A percentile compares a stretch with the other conserved stretches of the same genome.
phyloP scores from a whole-genome alignment of 2,113 vertebrate genomes.

The Apistogramma diplotaenia region DNA sequence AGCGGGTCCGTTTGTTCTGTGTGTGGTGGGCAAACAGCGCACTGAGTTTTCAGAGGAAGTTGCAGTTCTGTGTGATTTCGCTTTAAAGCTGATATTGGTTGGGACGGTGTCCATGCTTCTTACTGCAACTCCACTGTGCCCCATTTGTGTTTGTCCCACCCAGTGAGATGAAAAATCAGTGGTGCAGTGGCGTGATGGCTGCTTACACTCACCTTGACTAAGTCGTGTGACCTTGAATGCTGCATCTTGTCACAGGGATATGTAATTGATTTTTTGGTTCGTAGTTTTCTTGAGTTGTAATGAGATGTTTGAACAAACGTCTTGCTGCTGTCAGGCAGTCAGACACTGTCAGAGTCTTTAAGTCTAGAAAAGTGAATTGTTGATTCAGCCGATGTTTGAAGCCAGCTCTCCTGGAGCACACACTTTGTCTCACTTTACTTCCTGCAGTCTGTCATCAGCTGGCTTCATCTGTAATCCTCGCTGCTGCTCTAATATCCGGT shows the following conservation, averaged over 20 bases:
- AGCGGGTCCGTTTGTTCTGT: neutral
- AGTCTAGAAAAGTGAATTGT: neutral
- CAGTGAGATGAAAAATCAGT: conserved; percentile 38
- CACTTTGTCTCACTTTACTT: neutral
- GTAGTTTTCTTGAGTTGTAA: conserved; percentile 2
- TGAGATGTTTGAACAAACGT: conserved; percentile 10
- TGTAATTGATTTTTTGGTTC: conserved; percentile 30
- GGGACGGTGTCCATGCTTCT: conserved; percentile 12
- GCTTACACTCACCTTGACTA: conserved; percentile 56
- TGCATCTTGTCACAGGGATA: neutral
- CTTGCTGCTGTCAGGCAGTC: neutral
- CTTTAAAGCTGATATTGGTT: conserved; percentile 2
- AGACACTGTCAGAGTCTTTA: neutral
- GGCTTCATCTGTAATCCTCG: neutral
- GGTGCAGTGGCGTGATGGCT: conserved; percentile 12
- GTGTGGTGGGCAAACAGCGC: neutral
- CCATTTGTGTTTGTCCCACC: conserved; percentile 59
- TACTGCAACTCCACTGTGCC: conserved; percentile 32
- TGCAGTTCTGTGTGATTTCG: neutral
- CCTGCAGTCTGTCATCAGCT: conserved; percentile 1
- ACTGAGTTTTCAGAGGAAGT: neutral
- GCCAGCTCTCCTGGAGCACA: neutral
- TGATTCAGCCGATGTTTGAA: neutral
- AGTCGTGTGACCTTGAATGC: conserved; percentile 34
- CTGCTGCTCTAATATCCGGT: neutral